Conservation (phyloP, 1,140 invertebrate species). For the Bombus polaris region DNA sequence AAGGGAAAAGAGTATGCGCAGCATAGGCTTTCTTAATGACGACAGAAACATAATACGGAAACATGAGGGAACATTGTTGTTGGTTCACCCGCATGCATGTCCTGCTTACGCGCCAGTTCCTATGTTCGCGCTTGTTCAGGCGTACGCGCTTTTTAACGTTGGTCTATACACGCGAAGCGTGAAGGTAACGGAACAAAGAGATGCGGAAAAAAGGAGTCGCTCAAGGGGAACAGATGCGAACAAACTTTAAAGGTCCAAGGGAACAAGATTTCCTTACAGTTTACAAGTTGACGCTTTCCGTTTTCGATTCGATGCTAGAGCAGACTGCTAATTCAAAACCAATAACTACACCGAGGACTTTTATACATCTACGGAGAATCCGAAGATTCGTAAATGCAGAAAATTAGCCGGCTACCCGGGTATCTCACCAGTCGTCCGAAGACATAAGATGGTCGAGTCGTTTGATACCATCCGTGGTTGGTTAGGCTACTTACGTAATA, state of each 20-base stretch:
- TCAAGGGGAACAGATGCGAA: background rate
- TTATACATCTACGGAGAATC: no score
- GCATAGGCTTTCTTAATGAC: conserved; percentile 30
- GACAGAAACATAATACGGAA: conserved; percentile 51
- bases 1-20: background rate
- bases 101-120: conserved; percentile 11
- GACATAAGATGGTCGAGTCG: no score
- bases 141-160: conserved; percentile 16
- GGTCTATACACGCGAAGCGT: background rate
- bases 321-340: no score
- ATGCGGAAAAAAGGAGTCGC: background rate
- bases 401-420: no score
- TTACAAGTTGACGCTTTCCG: no score
- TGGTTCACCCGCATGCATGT: conserved; percentile 50
- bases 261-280: background rate
- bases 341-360: no score
- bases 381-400: no score
- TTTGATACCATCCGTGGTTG: no score
- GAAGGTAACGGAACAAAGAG: conserved; percentile 12
- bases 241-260: background rate
- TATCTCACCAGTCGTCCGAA: no score
- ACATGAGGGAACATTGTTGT: conserved; percentile 61
- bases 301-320: no score
- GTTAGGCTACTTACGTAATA: no score
- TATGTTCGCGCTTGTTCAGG: conserved; percentile 7